Percentiles rank a stretch among this genome's conserved stretches.
Evolutionary conservation across 2,797 vertebrate species (phyloP).

Genomic region (Pseudotriccus pelzelni): DNA sequence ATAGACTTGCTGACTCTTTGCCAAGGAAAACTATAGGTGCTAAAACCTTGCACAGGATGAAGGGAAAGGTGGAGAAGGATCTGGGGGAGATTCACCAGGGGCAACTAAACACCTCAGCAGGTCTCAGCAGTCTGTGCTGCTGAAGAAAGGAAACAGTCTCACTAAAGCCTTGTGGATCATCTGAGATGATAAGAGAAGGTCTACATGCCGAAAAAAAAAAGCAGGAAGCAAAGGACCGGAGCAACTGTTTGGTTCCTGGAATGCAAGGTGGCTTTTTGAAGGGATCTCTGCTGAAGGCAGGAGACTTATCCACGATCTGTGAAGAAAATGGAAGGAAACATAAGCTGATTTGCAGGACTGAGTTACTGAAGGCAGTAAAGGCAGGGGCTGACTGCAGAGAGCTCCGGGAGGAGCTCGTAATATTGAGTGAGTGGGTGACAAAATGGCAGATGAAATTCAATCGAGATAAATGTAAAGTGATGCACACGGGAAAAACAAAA

Average conservation of each 20-base stretch:
- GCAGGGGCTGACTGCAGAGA: not conserved
- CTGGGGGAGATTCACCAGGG: not conserved
- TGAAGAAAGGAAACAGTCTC: not conserved
- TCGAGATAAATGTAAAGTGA: conserved; percentile 16
- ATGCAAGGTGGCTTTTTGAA: not conserved
- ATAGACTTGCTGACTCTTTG: not conserved
- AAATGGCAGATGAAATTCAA: not conserved
- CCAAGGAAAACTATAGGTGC: not conserved
- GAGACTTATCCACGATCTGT: not conserved
- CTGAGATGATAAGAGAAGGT: not conserved
- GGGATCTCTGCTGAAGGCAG: not conserved
- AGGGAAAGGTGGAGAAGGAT: not conserved
- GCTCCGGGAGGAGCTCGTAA: not conserved
- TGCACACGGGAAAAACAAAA: not conserved
- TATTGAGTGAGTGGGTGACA: not conserved
- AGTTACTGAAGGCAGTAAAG: not conserved
- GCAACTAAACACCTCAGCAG: not conserved
- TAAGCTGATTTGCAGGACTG: not conserved
- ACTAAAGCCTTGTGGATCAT: not conserved
- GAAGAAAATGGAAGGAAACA: not conserved
- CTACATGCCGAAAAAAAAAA: not conserved
- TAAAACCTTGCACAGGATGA: not conserved
- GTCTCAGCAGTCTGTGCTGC: not conserved
- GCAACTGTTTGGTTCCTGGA: not conserved
- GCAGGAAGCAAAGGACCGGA: not conserved